Evolutionary conservation across 2,888 invertebrate genomes (phyloP).

Genomic region (Philonicus albiceps): DNA sequence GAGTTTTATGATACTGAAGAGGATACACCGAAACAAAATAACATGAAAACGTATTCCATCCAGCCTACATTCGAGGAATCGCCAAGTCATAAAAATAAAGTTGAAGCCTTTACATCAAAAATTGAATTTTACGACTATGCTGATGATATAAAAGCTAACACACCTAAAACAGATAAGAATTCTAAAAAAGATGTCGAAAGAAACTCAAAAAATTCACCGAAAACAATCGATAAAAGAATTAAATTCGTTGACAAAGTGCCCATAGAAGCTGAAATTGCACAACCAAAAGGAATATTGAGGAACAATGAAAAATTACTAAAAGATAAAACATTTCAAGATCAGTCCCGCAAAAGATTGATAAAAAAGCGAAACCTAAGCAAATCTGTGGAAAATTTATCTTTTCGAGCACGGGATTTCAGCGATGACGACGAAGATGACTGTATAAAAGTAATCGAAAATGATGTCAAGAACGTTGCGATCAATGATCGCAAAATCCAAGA

Average conservation of each 20-base stretch:
- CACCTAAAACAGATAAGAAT: constrained; percentile 58
- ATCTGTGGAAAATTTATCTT: constrained; percentile 46
- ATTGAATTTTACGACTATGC: constrained; percentile 61
- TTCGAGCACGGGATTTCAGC: constrained; percentile 31
- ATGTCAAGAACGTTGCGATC: constrained; percentile 47
- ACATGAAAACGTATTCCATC: constrained; percentile 42
- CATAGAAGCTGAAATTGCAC: background rate
- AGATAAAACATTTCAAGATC: background rate
- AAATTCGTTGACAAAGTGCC: constrained; percentile 40
- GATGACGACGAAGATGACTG: constrained; percentile 47
- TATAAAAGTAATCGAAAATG: constrained; percentile 50
- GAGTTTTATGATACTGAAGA: constrained; percentile 59
- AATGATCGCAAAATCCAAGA: background rate
- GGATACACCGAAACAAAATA: background rate
- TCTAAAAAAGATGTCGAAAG: constrained; percentile 58
- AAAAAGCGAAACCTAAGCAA: constrained; percentile 43
- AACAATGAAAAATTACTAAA: constrained; percentile 18
- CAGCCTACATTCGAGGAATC: constrained; percentile 1
- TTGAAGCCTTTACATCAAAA: constrained; percentile 58
- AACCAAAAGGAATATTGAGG: constrained; percentile 18
- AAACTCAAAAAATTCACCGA: constrained; percentile 50
- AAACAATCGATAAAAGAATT: constrained; percentile 44
- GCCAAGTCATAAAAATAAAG: background rate
- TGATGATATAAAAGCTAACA: constrained; percentile 48
- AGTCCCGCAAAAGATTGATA: background rate